phyloP scores from a whole-genome alignment of 2,113 vertebrate species.

The Sphyrna mokarran region DNA sequence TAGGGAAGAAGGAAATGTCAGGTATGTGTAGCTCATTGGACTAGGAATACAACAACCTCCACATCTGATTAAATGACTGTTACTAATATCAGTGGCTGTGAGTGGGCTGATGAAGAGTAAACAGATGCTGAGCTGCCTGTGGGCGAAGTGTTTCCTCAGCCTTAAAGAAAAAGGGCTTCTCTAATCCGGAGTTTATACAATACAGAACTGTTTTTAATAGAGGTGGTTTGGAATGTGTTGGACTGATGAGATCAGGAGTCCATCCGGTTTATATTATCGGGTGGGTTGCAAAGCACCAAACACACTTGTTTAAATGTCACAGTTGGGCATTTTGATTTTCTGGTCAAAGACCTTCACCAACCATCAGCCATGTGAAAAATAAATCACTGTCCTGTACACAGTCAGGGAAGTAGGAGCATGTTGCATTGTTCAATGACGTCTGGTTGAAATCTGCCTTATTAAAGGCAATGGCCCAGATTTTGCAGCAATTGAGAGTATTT shows the following conservation, averaged over 20 bases:
- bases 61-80: background rate
- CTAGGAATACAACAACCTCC: background rate
- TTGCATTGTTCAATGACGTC: background rate
- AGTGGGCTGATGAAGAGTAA: background rate
- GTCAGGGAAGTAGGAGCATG: background rate
- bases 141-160: background rate
- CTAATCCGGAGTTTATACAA: background rate
- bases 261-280: background rate
- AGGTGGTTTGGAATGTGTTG: background rate
- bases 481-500: background rate
- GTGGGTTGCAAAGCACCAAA: background rate
- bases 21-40: background rate
- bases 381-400: background rate
- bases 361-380: background rate
- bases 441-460: background rate
- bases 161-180: background rate
- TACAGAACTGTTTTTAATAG: background rate
- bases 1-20: background rate
- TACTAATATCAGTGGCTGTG: background rate
- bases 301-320: background rate
- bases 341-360: background rate
- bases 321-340: background rate
- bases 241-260: background rate
- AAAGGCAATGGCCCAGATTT: background rate
- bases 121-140: background rate